Base-by-base conservation (phyloP, 2,113 vertebrate genomes). In the Setophaga kirtlandii region DNA sequence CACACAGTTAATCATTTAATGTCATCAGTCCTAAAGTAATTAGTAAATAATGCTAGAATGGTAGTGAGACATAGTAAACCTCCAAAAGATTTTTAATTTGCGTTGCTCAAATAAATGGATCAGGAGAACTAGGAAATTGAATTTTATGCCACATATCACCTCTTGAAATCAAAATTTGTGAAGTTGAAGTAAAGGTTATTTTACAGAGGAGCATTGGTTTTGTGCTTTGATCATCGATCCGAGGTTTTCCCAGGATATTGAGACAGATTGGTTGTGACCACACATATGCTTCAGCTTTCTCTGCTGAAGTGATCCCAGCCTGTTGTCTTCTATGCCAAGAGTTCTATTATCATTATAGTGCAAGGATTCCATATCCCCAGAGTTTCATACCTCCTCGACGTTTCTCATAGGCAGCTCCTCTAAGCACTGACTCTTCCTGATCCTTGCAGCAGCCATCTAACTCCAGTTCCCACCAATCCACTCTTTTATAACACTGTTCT, bases 121-220 rank as follows among this genome's bases (percentile, higher is more conserved):
- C 71, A 25, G 35, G 22, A 87, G 37, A 95, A 81, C 15, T 41
- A 96, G 69, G 88, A 96, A 95, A 97, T 87, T 56, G 24, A 56
- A 89, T 94, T 95, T 96, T 83, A 94, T 83, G 83, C 41, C 93
- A 95, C 87, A 4, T 87, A 96, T 87, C 93, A 85, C 89, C 84
- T 90, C 84, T 60, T 89, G 80, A 96, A 97, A 97, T 96, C 94
- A 97, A 94, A 97, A 94, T 74, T 11, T 90, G 70, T 74, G 37
- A 96, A 87, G 97, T 97, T 98, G 97, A 98, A 83, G n/a, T 59
- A 93, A 92, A 97, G 96, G 94, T 97, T 97, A 97, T 41, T 71
- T 53, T 49, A 92, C 47, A 95, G 92, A 44, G 64, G 56, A 94
- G 87, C 88, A 87, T 22, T 96, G 93, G 81, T 65, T 81, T 73